Conservation (phyloP, 2,888 invertebrate genomes). For the Dryococelus australis region DNA sequence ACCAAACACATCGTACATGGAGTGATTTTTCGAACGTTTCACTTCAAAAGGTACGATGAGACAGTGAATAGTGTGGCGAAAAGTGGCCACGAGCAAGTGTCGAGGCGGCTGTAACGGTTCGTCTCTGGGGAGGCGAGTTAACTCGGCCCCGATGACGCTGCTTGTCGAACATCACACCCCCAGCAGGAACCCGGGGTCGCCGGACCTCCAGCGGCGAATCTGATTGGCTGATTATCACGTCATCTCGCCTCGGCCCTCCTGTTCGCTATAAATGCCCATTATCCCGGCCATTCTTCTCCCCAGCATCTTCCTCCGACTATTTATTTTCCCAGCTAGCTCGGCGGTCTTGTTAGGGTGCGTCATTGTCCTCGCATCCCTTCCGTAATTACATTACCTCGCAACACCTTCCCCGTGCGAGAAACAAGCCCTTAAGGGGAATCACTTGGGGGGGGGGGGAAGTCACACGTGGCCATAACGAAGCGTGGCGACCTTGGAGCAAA, state of each 20-base stretch:
- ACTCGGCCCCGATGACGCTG: background rate
- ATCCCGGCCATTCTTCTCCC: constrained; percentile 11
- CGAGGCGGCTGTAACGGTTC: background rate
- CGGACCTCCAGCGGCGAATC: constrained; percentile 17
- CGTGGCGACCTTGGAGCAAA: no score
- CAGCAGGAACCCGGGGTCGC: no score
- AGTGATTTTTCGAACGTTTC: no score
- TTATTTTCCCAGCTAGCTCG: constrained; percentile 22
- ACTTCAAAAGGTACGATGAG: no score
- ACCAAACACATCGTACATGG: no score
- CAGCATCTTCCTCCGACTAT: background rate
- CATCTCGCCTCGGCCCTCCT: background rate
- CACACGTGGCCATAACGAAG: no score
- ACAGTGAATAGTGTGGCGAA: background rate
- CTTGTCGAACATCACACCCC: background rate
- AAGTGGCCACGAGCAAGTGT: background rate
- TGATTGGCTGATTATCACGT: constrained; percentile 28
- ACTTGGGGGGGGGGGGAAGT: no score
- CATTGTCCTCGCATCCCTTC: constrained; percentile 8
- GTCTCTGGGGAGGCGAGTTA: background rate
- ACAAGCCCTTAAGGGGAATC: no score
- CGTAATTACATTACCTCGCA: background rate
- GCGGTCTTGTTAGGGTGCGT: background rate
- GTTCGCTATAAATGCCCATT: constrained; percentile 20
- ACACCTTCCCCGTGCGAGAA: background rate